These are phyloP conservation scores for Invenusta paracnida DNA, from an alignment of 2,888 invertebrate genomes.

Conservation along the genomic window DNA sequence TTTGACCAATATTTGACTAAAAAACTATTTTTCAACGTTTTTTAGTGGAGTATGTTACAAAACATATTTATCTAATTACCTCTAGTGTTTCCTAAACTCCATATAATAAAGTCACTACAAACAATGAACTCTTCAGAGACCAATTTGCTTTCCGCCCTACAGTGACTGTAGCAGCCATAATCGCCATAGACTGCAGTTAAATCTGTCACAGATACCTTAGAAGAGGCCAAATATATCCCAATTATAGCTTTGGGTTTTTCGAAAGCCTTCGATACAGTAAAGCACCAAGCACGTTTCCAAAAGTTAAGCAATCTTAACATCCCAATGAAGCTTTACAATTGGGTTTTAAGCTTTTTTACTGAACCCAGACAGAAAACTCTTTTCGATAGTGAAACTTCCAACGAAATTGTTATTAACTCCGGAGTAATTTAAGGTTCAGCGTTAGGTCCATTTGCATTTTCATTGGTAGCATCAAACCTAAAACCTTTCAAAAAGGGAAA, in stretches of 20 bases:
- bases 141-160: not conserved
- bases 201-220: not conserved
- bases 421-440: slow-evolving; percentile 6
- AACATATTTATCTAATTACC: too few relatives aligned
- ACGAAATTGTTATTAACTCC: not conserved
- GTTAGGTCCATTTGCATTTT: slow-evolving; percentile 19
- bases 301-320: slow-evolving; percentile 3
- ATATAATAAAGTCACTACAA: not conserved
- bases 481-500: not conserved
- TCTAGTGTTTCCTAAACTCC: too few relatives aligned
- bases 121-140: not conserved
- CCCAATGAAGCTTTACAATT: slow-evolving; percentile 7
- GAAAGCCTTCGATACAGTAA: not conserved
- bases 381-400: not conserved
- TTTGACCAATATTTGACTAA: too few relatives aligned
- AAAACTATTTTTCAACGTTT: too few relatives aligned
- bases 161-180: not conserved
- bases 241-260: slow-evolving; percentile 1
- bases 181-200: not conserved
- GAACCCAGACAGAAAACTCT: not conserved
- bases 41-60: too few relatives aligned
- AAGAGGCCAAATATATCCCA: not conserved
- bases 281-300: not conserved
- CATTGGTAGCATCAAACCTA: not conserved
- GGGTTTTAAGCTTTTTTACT: not conserved